Percentiles rank a stretch among this genome's conserved stretches.
Evolutionary conservation across 2,797 vertebrate species (phyloP).

Genomic region (Sitta carolinensis): DNA sequence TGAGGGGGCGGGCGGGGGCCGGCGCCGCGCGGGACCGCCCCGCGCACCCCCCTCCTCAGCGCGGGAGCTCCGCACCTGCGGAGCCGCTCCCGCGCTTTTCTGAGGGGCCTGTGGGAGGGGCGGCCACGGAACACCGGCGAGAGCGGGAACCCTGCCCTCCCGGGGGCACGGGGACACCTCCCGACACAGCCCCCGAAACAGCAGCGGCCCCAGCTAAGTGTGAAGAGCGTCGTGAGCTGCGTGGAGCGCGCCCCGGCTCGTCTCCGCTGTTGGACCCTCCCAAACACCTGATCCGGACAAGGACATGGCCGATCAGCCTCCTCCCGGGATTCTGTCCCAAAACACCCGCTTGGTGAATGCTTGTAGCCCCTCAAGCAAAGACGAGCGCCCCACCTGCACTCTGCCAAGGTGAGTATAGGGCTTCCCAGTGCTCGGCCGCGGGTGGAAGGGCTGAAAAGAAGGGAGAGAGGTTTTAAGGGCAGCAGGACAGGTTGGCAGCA

Average conservation of each 20-base stretch:
- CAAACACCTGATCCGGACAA: rapidly evolving
- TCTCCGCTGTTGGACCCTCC: rapidly evolving
- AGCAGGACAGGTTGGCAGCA: too few relatives aligned
- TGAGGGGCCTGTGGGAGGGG: too few relatives aligned
- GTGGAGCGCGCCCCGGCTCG: background rate
- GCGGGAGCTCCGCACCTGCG: background rate
- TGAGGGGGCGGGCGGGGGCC: background rate
- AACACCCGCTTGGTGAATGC: rapidly evolving
- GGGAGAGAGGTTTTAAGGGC: too few relatives aligned
- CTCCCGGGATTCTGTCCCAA: background rate
- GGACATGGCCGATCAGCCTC: rapidly evolving
- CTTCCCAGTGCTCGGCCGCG: background rate
- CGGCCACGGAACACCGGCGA: too few relatives aligned
- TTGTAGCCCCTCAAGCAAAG: rapidly evolving
- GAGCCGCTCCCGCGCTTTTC: too few relatives aligned
- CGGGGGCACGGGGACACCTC: too few relatives aligned
- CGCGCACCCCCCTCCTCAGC: background rate
- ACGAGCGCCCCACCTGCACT: rapidly evolving
- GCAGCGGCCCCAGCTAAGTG: background rate
- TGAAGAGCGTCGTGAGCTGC: too few relatives aligned
- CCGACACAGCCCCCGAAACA: too few relatives aligned
- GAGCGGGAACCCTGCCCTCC: too few relatives aligned
- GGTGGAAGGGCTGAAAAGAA: background rate
- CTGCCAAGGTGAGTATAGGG: background rate
- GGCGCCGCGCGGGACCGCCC: background rate